A percentile compares a stretch with the other conserved stretches of the same genome.
Evolutionary conservation across 2,113 vertebrate species (phyloP).

Genomic region (Syngnathus scovelli): DNA sequence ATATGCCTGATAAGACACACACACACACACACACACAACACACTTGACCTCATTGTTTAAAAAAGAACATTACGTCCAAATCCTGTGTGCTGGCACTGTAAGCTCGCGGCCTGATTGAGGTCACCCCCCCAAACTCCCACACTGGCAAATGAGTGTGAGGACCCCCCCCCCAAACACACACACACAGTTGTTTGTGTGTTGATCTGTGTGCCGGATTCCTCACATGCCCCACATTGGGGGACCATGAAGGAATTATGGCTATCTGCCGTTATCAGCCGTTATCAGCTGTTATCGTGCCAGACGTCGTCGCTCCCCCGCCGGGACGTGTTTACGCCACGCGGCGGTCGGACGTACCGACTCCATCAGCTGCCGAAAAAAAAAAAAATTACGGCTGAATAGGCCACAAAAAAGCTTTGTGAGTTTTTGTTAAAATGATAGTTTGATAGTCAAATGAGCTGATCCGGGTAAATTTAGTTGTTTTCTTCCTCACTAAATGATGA

Average conservation of each 20-base stretch:
- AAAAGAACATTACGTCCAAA: background rate
- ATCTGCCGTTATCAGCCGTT: background rate
- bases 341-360: background rate
- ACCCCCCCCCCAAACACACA: background rate
- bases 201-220: background rate
- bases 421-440: too few species aligned
- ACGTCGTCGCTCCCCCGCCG: background rate
- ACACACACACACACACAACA: background rate
- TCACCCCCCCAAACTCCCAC: background rate
- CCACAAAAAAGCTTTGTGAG: too few species aligned
- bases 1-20: background rate
- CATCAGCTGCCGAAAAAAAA: background rate
- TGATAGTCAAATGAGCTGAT: too few species aligned
- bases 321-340: background rate
- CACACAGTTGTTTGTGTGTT: background rate
- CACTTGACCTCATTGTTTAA: background rate
- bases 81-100: background rate
- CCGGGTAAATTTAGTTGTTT: too few species aligned
- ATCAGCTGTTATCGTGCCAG: background rate
- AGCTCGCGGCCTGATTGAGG: background rate
- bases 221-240: background rate
- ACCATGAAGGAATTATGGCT: background rate
- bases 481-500: too few species aligned
- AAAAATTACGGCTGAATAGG: too few species aligned
- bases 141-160: background rate